A percentile compares a stretch with the other conserved stretches of the same genome.
Evolutionary conservation across 1,140 invertebrate species (phyloP).

Genomic region (Choristoneura fumiferana): DNA sequence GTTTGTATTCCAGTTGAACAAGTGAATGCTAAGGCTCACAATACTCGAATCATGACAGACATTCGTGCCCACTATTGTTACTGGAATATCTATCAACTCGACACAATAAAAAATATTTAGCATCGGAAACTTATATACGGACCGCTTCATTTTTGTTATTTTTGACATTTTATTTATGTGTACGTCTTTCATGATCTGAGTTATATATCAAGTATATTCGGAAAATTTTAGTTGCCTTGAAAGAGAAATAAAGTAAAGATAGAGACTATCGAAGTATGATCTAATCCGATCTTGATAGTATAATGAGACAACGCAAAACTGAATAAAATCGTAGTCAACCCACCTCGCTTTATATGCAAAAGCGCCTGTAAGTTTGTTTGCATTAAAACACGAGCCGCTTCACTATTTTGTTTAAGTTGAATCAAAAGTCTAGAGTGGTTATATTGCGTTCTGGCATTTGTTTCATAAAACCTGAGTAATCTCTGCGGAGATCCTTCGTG

Average conservation of each 20-base stretch:
- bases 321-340: conserved; percentile 76
- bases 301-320: conserved; percentile 76
- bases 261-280: conserved; percentile 35
- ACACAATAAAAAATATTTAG: neutral
- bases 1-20: conserved; percentile 63
- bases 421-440: conserved; percentile 71
- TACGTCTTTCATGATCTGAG: conserved; percentile 59
- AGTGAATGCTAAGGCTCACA: conserved; percentile 44
- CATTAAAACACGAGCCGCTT: conserved; percentile 78
- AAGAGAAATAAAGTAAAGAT: conserved; percentile 29
- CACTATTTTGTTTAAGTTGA: conserved; percentile 76
- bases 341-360: conserved; percentile 78
- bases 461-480: conserved; percentile 56
- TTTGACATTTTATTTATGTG: conserved; percentile 19
- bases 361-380: conserved; percentile 78
- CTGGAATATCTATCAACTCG: conserved; percentile 12
- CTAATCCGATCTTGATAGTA: conserved; percentile 46
- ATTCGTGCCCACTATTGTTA: neutral
- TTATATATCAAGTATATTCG: conserved; percentile 18
- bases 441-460: conserved; percentile 78
- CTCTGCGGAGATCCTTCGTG: conserved; percentile 47
- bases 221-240: conserved; percentile 30
- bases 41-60: conserved; percentile 66
- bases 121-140: conserved; percentile 2
- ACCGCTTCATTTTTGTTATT: conserved; percentile 15